Percentiles rank a stretch among this genome's conserved stretches.
phyloP scores from a whole-genome alignment of 2,797 vertebrate genomes.

The Neosalanx taihuensis region DNA sequence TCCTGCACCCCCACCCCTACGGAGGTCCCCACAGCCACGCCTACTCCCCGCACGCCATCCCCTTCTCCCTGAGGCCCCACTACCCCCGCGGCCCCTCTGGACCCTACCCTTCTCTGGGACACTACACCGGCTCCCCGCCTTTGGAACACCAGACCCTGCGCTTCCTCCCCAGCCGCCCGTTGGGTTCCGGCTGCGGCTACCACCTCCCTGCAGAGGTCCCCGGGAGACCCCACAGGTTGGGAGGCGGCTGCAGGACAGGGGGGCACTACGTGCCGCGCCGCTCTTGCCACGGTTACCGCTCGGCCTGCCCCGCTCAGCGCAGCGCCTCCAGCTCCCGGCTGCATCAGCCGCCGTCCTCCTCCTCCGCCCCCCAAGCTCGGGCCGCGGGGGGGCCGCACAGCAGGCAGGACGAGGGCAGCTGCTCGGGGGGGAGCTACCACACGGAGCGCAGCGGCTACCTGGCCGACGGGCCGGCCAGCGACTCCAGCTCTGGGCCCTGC shows the following conservation, averaged over 20 bases:
- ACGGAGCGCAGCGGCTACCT: constrained; percentile 93
- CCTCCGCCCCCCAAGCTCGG: constrained; percentile 38
- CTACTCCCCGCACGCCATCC: constrained; percentile 73
- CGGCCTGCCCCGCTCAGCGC: constrained; percentile 65
- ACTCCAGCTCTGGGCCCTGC: constrained; percentile 96
- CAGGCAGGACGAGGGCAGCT: constrained; percentile 83
- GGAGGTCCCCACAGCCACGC: constrained; percentile 80
- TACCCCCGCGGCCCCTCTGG: constrained; percentile 72
- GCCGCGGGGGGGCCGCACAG: constrained; percentile 48
- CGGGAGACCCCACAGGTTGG: constrained; percentile 67
- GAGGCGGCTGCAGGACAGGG: constrained; percentile 61
- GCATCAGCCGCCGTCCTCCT: constrained; percentile 46
- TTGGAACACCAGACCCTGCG: constrained; percentile 74
- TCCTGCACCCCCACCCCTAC: constrained; percentile 79
- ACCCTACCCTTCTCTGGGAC: constrained; percentile 70
- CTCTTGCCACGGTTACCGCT: constrained; percentile 71
- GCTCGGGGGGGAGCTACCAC: constrained; percentile 88
- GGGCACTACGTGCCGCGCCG: constrained; percentile 65
- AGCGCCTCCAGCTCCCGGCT: constrained; percentile 64
- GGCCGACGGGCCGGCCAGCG: constrained; percentile 91
- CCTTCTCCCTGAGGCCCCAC: constrained; percentile 75
- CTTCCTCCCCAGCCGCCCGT: constrained; percentile 74
- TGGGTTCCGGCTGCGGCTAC: constrained; percentile 68
- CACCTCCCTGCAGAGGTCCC: constrained; percentile 61
- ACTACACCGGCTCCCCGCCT: constrained; percentile 79